phyloP scores from a whole-genome alignment of 1,140 invertebrate species.

The Ooceraea biroi region DNA sequence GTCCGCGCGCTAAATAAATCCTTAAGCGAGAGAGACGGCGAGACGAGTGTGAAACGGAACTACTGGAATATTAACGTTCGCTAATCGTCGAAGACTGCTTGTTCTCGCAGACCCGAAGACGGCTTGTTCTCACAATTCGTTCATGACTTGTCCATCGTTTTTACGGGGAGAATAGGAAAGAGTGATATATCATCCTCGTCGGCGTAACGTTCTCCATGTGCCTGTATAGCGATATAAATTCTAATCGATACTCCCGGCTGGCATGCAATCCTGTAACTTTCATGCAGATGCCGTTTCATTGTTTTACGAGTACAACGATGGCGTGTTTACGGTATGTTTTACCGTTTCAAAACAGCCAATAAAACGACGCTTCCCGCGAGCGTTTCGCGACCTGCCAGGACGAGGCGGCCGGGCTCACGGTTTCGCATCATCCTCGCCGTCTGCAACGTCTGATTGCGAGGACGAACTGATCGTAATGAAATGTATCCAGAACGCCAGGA shows the following conservation, averaged over 20 bases:
- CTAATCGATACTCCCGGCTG: constrained; percentile 40
- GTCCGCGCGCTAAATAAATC: constrained; percentile 22
- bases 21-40: background rate
- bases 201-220: background rate
- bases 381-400: constrained; percentile 36
- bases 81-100: background rate
- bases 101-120: background rate
- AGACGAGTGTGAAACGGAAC: background rate
- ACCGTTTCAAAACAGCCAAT: constrained; percentile 75
- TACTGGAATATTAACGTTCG: constrained; percentile 5
- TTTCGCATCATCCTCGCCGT: constrained; percentile 5
- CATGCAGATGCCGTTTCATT: constrained; percentile 50
- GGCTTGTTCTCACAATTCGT: background rate
- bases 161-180: background rate
- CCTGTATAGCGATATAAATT: constrained; percentile 58
- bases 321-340: constrained; percentile 69
- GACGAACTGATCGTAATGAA: constrained; percentile 18
- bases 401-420: constrained; percentile 50
- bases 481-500: background rate
- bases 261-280: constrained; percentile 65
- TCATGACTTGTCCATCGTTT: background rate
- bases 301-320: constrained; percentile 65
- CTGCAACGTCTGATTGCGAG: background rate
- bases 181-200: constrained; percentile 3
- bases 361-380: constrained; percentile 54